Evolutionary conservation across 2,113 vertebrate species (phyloP).

Genomic region (Psilopsiagon aurifrons): DNA sequence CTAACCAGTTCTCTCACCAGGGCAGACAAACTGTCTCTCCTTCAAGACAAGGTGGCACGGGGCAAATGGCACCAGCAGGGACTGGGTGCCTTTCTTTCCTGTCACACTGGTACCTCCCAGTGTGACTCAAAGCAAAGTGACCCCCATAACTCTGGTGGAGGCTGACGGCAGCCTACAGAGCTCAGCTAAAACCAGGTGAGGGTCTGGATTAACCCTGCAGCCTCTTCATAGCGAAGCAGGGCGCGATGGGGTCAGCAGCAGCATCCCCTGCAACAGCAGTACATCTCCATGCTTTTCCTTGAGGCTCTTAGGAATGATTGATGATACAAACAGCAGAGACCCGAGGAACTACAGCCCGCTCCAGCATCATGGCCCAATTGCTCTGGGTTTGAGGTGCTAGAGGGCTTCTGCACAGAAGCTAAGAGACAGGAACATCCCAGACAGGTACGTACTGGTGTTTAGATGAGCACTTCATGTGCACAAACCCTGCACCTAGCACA

Average conservation of each 20-base stretch:
- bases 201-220: background rate
- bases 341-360: background rate
- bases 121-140: background rate
- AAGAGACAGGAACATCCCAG: background rate
- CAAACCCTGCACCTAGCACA: background rate
- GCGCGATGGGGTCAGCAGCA: background rate
- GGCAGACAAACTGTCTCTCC: background rate
- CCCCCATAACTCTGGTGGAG: background rate
- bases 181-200: background rate
- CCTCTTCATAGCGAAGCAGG: rapidly evolving
- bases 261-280: background rate
- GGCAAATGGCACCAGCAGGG: rapidly evolving
- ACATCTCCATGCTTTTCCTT: background rate
- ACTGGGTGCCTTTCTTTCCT: background rate
- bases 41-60: background rate
- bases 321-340: background rate
- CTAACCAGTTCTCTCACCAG: rapidly evolving
- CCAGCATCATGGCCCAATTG: background rate
- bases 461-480: background rate
- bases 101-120: background rate
- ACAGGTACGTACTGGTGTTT: background rate
- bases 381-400: background rate
- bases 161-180: background rate
- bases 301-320: background rate
- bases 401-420: background rate